phyloP scores from a whole-genome alignment of 1,140 invertebrate genomes.

The Drosophila funebris region DNA sequence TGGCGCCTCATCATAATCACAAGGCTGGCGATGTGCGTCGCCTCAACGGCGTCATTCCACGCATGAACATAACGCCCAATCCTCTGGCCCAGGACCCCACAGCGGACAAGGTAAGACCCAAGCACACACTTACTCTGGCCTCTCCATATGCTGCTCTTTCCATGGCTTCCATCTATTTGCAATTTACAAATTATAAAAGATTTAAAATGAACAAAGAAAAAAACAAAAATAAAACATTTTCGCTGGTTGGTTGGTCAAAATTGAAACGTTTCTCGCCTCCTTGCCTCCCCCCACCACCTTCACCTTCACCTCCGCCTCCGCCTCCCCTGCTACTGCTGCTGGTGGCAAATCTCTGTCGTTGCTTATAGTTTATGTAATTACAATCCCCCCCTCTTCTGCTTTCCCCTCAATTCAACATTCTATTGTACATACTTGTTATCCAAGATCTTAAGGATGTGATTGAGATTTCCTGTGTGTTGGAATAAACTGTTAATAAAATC shows the following conservation, averaged over 20 bases:
- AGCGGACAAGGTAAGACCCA: slow-evolving; percentile 76
- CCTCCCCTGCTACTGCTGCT: not conserved
- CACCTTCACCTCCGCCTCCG: not conserved
- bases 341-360: not conserved
- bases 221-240: slow-evolving; percentile 54
- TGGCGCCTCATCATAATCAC: slow-evolving; percentile 65
- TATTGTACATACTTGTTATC: no score
- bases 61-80: slow-evolving; percentile 89
- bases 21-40: slow-evolving; percentile 77
- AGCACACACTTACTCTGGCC: not conserved
- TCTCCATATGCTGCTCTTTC: slow-evolving; percentile 26
- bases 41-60: slow-evolving; percentile 86
- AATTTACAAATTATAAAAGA: slow-evolving; percentile 4
- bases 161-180: slow-evolving; percentile 29
- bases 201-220: not conserved
- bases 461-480: no score
- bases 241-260: slow-evolving; percentile 81
- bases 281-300: not conserved
- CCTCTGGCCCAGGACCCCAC: slow-evolving; percentile 86
- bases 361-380: not conserved
- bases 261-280: slow-evolving; percentile 40
- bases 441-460: no score
- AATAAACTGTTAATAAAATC: no score
- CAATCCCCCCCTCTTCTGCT: not conserved
- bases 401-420: not conserved